Conservation (phyloP, 1,140 invertebrate genomes). For the Drosophila takahashii region DNA sequence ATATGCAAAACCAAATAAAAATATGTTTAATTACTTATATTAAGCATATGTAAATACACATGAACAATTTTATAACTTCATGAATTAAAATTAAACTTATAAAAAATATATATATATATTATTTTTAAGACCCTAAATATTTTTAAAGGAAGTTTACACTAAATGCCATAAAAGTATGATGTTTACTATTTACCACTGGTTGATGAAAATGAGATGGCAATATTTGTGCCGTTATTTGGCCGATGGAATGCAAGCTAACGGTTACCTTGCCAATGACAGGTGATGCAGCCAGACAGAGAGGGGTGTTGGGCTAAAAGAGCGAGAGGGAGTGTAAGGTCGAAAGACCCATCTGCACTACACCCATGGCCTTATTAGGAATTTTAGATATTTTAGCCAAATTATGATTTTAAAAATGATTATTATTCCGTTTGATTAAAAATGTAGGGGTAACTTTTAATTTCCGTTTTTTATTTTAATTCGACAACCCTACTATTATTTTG, state of each 20-base stretch:
- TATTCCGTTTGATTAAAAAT: neutral
- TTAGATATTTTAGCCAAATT: too few species aligned
- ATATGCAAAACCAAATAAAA: neutral
- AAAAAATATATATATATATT: too few species aligned
- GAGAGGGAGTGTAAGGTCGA: too few species aligned
- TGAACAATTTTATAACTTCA: neutral
- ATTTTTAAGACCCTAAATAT: too few species aligned
- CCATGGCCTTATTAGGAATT: too few species aligned
- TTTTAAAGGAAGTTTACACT: too few species aligned
- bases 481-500: neutral
- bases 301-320: neutral
- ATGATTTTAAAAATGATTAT: neutral
- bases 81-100: neutral
- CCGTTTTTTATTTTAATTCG: neutral
- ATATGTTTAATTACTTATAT: neutral
- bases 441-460: neutral
- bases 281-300: slow-evolving; percentile 5
- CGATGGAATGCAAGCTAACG: slow-evolving; percentile 22
- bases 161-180: too few species aligned
- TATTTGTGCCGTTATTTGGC: slow-evolving; percentile 16
- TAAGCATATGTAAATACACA: neutral
- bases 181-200: neutral
- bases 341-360: too few species aligned
- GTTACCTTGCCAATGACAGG: slow-evolving; percentile 31
- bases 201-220: slow-evolving; percentile 6